phyloP scores from a whole-genome alignment of 2,797 vertebrate species.

The Diceros bicornis region DNA sequence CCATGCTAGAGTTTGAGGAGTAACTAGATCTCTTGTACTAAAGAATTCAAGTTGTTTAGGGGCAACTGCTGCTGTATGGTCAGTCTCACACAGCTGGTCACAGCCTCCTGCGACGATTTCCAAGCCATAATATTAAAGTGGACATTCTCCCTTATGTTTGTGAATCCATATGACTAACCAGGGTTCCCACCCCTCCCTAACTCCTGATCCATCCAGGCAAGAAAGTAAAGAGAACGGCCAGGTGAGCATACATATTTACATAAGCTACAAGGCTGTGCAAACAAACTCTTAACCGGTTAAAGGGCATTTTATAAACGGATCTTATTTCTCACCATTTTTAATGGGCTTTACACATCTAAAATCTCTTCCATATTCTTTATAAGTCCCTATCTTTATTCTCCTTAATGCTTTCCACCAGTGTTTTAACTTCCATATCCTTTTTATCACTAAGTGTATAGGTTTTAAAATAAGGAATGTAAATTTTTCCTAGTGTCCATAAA shows the following conservation, averaged over 20 bases:
- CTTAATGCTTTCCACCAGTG: not conserved
- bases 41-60: slow-evolving; percentile 50
- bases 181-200: not conserved
- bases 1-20: slow-evolving; percentile 3
- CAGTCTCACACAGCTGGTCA: not conserved
- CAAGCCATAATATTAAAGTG: not conserved
- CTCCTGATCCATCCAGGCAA: slow-evolving; percentile 26
- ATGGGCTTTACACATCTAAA: slow-evolving; percentile 2
- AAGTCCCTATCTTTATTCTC: slow-evolving; percentile 40
- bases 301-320: slow-evolving; percentile 60
- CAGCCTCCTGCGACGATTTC: not conserved
- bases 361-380: not conserved
- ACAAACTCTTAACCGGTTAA: slow-evolving; percentile 36
- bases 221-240: not conserved
- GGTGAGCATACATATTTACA: slow-evolving; percentile 58
- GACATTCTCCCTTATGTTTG: not conserved
- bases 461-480: slow-evolving; percentile 27
- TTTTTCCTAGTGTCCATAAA: not conserved
- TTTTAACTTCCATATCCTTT: slow-evolving; percentile 19
- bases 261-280: slow-evolving; percentile 61
- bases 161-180: not conserved
- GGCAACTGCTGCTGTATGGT: not conserved
- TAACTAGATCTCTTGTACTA: not conserved
- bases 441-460: not conserved
- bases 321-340: slow-evolving; percentile 40